Conservation (phyloP, 2,113 vertebrate genomes). For the Neogale vison region DNA sequence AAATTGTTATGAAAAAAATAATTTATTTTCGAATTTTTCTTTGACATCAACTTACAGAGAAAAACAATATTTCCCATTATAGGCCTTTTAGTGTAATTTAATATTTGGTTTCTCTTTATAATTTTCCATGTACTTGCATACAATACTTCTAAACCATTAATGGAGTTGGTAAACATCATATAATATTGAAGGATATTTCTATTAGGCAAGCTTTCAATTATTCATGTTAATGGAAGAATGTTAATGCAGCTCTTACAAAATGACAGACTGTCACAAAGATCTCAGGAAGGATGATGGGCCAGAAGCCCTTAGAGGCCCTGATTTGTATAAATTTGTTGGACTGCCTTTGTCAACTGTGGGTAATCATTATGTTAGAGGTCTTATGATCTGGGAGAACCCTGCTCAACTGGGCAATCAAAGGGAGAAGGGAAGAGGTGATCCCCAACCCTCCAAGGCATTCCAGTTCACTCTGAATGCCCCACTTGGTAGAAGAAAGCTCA, state of each 20-base stretch:
- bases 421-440: background rate
- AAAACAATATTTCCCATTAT: conserved; percentile 37
- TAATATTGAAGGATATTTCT: conserved; percentile 63
- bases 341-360: background rate
- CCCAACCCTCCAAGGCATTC: background rate
- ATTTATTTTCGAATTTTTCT: conserved; percentile 35
- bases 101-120: conserved; percentile 4
- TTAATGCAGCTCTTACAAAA: conserved; percentile 55
- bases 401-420: background rate
- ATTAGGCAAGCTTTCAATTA: conserved; percentile 54
- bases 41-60: background rate
- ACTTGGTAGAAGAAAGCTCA: background rate
- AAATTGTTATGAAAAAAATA: background rate
- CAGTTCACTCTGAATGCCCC: background rate
- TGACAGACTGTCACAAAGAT: conserved; percentile 19
- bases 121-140: background rate
- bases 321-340: background rate
- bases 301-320: background rate
- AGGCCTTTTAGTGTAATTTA: conserved; percentile 9
- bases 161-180: conserved; percentile 23
- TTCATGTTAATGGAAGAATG: conserved; percentile 56
- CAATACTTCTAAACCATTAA: background rate
- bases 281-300: background rate
- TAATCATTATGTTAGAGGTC: background rate
- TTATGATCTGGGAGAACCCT: background rate